phyloP scores from a whole-genome alignment of 2,797 vertebrate species.

The Pogonophryne albipinna region DNA sequence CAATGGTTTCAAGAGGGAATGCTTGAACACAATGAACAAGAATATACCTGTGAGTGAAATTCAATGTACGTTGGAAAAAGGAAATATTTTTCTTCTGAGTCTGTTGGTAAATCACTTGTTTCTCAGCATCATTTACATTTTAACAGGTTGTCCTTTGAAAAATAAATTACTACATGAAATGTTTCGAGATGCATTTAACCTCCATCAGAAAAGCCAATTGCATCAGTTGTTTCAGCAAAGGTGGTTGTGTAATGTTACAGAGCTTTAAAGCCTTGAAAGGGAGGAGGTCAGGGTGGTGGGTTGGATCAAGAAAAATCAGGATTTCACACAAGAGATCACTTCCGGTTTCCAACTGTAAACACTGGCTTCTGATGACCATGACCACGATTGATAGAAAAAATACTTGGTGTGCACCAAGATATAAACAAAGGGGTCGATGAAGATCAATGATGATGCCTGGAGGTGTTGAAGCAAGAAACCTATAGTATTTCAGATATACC shows the following conservation, averaged over 20 bases:
- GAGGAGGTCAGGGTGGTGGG: background rate
- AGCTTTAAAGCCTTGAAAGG: background rate
- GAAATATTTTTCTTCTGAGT: background rate
- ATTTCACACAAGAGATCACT: background rate
- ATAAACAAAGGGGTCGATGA: background rate
- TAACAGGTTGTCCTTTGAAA: background rate
- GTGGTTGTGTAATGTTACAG: background rate
- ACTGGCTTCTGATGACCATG: background rate
- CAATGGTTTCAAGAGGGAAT: constrained; percentile 23
- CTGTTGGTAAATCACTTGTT: constrained; percentile 1
- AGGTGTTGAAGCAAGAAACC: background rate
- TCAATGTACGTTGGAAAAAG: background rate
- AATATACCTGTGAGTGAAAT: constrained; percentile 8
- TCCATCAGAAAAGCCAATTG: background rate
- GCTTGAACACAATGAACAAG: constrained; percentile 6
- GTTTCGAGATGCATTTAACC: background rate
- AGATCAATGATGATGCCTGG: constrained; percentile 4
- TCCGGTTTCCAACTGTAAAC: background rate
- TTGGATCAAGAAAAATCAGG: background rate
- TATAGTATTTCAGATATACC: background rate
- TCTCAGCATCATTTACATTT: background rate
- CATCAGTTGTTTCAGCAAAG: background rate
- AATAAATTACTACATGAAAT: background rate
- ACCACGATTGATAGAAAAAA: background rate
- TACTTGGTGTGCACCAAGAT: background rate